Percentiles rank a stretch among this genome's conserved stretches.
phyloP scores from a whole-genome alignment of 2,797 vertebrate species.

The Darevskia nairensis region DNA sequence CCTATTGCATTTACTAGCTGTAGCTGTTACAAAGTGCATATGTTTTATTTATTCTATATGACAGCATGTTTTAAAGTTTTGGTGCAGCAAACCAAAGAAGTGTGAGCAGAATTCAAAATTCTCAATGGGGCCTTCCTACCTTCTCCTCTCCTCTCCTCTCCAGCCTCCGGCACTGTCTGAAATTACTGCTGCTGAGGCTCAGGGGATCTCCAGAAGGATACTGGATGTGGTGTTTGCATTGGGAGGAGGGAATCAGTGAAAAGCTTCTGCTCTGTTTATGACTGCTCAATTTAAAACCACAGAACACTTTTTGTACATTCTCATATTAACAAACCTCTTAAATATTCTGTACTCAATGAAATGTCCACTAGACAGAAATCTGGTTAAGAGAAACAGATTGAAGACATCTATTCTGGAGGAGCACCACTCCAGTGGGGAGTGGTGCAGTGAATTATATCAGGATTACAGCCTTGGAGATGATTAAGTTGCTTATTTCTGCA shows the following conservation, averaged over 20 bases:
- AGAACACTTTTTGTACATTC: slow-evolving; percentile 39
- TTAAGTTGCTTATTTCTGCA: not conserved
- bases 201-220: not conserved
- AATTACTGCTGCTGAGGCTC: not conserved
- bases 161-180: not conserved
- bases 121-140: not conserved
- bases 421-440: not conserved
- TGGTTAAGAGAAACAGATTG: slow-evolving; percentile 51
- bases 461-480: not conserved
- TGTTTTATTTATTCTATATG: slow-evolving; percentile 59
- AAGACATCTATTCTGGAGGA: slow-evolving; percentile 46
- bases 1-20: slow-evolving; percentile 67
- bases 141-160: not conserved
- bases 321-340: slow-evolving; percentile 62
- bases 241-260: not conserved
- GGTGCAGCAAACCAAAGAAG: slow-evolving; percentile 55
- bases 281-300: slow-evolving; percentile 53
- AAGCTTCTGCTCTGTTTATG: slow-evolving; percentile 24
- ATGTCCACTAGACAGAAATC: slow-evolving; percentile 55
- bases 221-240: not conserved
- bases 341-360: slow-evolving; percentile 57
- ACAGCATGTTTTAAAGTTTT: slow-evolving; percentile 59
- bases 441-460: not conserved
- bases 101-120: not conserved
- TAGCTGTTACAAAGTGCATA: slow-evolving; percentile 66